A percentile compares a stretch with the other conserved stretches of the same genome.
phyloP scores from a whole-genome alignment of 2,888 invertebrate species.

The Halictus ligatus region DNA sequence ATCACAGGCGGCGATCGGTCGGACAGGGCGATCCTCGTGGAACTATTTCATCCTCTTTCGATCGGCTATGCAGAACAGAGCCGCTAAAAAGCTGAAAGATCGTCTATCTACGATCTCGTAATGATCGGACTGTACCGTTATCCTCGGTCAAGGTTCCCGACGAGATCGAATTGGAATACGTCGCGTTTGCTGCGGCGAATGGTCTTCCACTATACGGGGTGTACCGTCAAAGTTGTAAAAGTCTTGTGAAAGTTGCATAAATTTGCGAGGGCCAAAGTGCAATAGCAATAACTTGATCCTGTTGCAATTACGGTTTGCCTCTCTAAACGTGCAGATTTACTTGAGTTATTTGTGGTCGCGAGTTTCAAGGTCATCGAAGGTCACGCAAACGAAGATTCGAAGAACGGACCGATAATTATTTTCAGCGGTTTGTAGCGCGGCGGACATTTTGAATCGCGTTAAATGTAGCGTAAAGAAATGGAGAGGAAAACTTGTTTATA shows the following conservation, averaged over 20 bases:
- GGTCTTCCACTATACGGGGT: slow-evolving; percentile 21
- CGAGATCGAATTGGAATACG: slow-evolving; percentile 73
- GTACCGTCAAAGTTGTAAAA: not conserved
- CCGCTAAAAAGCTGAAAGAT: slow-evolving; percentile 43
- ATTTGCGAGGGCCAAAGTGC: not conserved
- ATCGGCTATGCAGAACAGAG: slow-evolving; percentile 49
- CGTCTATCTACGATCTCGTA: slow-evolving; percentile 69
- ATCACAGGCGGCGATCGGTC: not conserved
- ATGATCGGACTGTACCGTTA: slow-evolving; percentile 76
- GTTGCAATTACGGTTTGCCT: not conserved
- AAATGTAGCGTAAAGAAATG: not conserved
- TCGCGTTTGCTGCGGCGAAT: slow-evolving; percentile 57
- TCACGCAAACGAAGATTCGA: not conserved
- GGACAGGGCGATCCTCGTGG: not conserved
- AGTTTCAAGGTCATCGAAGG: not conserved
- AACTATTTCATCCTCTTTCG: slow-evolving; percentile 18
- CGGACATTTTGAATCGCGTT: not conserved
- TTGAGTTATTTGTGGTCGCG: not conserved
- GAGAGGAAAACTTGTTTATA: not conserved
- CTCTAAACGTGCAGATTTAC: not conserved
- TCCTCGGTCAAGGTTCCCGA: slow-evolving; percentile 79
- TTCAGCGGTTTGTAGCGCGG: not conserved
- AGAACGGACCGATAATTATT: not conserved
- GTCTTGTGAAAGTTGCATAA: not conserved
- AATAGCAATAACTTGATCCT: too few relatives aligned